phyloP scores from a whole-genome alignment of 2,113 vertebrate genomes.

The Lepus timidus region DNA sequence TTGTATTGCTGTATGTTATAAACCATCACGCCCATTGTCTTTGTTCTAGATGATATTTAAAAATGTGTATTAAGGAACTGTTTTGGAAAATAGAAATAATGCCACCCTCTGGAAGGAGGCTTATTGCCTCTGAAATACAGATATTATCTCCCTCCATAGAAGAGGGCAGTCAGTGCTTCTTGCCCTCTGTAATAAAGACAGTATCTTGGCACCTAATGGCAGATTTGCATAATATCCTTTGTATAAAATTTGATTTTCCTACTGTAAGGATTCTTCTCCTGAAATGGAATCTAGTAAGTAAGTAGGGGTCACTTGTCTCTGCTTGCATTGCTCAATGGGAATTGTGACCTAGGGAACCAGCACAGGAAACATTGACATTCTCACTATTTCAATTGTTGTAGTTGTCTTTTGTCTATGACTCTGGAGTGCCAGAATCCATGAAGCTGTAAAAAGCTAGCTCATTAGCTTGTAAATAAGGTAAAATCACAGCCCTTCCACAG shows the following conservation, averaged over 20 bases:
- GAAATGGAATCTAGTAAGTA: neutral
- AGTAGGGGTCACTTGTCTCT: neutral
- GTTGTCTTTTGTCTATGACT: neutral
- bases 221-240: slow-evolving; percentile 38
- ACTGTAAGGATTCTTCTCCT: neutral
- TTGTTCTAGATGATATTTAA: slow-evolving; percentile 18
- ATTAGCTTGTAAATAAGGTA: neutral
- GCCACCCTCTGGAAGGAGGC: neutral
- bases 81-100: slow-evolving; percentile 20
- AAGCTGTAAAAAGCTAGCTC: neutral
- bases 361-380: neutral
- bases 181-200: slow-evolving; percentile 46
- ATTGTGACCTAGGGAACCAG: neutral
- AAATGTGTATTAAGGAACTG: neutral
- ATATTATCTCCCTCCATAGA: neutral
- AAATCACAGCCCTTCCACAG: neutral
- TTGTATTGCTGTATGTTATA: neutral
- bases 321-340: neutral
- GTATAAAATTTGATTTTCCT: neutral
- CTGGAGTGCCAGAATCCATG: neutral
- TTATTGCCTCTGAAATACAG: neutral
- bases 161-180: neutral
- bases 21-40: neutral
- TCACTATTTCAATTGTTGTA: neutral
- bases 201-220: neutral